Conservation (phyloP, 2,888 invertebrate genomes). For the Aphidoletes aphidimyza region DNA sequence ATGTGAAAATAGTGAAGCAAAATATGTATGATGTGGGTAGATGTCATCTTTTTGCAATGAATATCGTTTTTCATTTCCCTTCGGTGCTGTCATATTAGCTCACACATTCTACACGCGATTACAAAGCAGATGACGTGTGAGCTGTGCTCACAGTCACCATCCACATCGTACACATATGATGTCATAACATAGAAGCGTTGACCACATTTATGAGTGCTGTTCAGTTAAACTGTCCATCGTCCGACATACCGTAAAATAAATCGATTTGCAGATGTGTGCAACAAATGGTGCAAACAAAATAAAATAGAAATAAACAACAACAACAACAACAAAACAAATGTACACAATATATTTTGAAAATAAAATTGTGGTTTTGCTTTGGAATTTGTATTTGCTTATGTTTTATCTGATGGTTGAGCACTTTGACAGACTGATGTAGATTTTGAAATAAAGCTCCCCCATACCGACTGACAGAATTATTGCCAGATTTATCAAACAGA, state of each 20-base stretch:
- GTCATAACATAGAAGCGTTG: not conserved
- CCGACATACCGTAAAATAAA: not conserved
- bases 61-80: constrained; percentile 10
- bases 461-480: constrained; percentile 32
- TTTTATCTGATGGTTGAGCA: not conserved
- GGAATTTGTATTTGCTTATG: not conserved
- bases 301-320: too few relatives aligned
- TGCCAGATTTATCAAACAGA: constrained; percentile 23
- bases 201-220: not conserved
- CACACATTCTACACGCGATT: not conserved
- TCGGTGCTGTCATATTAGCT: not conserved
- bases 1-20: not conserved
- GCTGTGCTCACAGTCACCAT: too few relatives aligned
- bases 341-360: not conserved
- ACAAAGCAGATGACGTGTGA: not conserved
- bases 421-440: not conserved
- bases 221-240: not conserved
- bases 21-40: not conserved
- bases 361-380: too few relatives aligned
- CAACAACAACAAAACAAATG: not conserved
- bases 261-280: not conserved
- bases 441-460: not conserved
- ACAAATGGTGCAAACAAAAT: too few relatives aligned
- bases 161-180: too few relatives aligned
- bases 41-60: not conserved